These are phyloP conservation scores for Parnassius smintheus DNA, from an alignment of 2,888 invertebrate genomes.

Conservation along the genomic window DNA sequence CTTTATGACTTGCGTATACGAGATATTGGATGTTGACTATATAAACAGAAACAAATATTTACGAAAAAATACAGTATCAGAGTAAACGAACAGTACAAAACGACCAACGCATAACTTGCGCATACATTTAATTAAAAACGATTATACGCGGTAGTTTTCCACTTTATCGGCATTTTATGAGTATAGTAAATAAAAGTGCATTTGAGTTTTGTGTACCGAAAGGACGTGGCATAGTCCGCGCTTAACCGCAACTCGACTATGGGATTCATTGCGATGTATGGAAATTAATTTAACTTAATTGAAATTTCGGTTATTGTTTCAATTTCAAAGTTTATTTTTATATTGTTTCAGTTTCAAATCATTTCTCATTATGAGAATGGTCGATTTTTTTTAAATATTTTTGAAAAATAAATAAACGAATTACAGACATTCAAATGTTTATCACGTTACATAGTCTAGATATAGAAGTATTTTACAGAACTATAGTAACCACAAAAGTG, in stretches of 20 bases:
- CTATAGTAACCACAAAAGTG: too few species aligned
- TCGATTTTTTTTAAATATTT: too few species aligned
- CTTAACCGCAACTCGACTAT: constrained; percentile 34
- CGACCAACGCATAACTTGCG: constrained; percentile 14
- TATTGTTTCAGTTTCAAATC: too few species aligned
- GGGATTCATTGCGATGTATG: neutral
- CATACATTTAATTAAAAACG: constrained; percentile 68
- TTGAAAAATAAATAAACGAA: too few species aligned
- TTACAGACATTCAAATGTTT: too few species aligned
- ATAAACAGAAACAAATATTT: constrained; percentile 10
- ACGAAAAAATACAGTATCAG: constrained; percentile 8
- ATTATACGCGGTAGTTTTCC: constrained; percentile 69
- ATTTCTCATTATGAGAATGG: too few species aligned
- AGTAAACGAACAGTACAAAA: constrained; percentile 34
- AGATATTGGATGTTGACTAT: too few species aligned
- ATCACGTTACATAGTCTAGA: too few species aligned
- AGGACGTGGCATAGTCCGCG: constrained; percentile 37
- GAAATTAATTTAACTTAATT: neutral
- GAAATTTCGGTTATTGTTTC: too few species aligned
- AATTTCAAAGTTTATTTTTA: too few species aligned
- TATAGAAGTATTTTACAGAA: too few species aligned
- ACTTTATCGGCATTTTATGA: constrained; percentile 71
- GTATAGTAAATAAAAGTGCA: constrained; percentile 62
- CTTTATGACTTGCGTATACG: too few species aligned
- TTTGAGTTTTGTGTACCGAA: constrained; percentile 52